Base-by-base conservation (phyloP, 2,888 invertebrate genomes). In the Ormyrus rosae region DNA sequence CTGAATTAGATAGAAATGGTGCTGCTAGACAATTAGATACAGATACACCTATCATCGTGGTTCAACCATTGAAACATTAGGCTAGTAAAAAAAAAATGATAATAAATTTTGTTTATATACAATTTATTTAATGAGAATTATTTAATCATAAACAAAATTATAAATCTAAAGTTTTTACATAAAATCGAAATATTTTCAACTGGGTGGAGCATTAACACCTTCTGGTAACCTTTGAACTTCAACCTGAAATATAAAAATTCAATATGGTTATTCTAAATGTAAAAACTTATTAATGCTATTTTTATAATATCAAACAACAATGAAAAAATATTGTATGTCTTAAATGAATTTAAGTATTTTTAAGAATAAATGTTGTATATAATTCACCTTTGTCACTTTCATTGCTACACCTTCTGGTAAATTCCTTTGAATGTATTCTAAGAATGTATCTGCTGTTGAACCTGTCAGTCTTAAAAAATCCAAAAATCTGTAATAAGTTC, bases 391-490 rank as follows among this genome's bases (percentile, higher is more conserved):
- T 2, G 96, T 96, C 0, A 96, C 95, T 92, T 98, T 98, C 90
- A 99, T 93, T 5, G 97, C 97, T 83, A 99, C 96, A 58, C 99
- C 99, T 93, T 99, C 99, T 0, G 99, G 99, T 75, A 99, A 92
- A 92, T 99, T 99, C 86, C 99, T 93, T 91, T 99, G 95, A 80
- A 99, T 94, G 90, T 99, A 99, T 92, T 99, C 99, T 73, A 99
- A 91, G 89, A 96, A 96, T 9, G 99, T 99, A 84, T 97, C 97
- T 68, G 98, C 95, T 10, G 99, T 99, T 5, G 98, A 98, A 0
- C 97, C 98, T 0, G 99, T 99, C 10, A 99, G 89, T 86, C 95
- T 93, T 86, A 95, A 94, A 50, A 98, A 94, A 86, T 96, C 94
- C 87, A 98, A 92, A 87, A 96, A 95, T 82, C 95, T 94, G 90